Evolutionary conservation across 2,113 vertebrate species (phyloP).

Genomic region (Alligator mississippiensis): DNA sequence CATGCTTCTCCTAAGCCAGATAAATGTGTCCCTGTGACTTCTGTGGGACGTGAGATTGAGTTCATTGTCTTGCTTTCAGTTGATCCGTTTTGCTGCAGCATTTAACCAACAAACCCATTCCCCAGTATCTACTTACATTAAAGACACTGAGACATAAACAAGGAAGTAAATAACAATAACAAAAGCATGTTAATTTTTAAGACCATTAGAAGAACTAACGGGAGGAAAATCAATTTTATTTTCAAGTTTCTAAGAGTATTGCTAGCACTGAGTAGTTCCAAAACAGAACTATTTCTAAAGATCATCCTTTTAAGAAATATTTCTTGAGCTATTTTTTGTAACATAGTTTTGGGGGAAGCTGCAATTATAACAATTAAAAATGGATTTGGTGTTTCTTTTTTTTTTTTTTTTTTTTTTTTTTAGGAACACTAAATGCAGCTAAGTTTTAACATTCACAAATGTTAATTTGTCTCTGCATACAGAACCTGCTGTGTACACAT

Average conservation of each 20-base stretch:
- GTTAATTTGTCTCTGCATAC: conserved; percentile 9
- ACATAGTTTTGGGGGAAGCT: neutral
- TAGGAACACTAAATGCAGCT: neutral
- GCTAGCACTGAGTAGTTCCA: neutral
- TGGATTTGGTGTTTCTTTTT: neutral
- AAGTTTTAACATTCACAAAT: conserved; percentile 29
- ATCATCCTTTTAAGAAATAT: neutral
- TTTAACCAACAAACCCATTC: neutral
- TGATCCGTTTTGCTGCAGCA: neutral
- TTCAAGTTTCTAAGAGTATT: neutral
- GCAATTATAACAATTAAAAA: neutral
- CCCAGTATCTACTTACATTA: neutral
- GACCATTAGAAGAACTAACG: neutral
- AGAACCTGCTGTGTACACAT: neutral
- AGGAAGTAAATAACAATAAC: neutral
- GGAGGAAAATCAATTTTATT: neutral
- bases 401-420: conserved; percentile 37
- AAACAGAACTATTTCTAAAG: neutral
- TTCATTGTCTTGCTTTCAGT: neutral
- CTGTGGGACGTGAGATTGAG: neutral
- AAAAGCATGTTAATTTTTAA: neutral
- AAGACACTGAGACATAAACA: neutral
- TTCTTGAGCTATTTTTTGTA: neutral
- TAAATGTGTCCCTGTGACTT: neutral
- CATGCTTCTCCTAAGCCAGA: neutral